Percentiles rank a stretch among this genome's conserved stretches.
Conservation (phyloP, 2,888 invertebrate species). For the Morinoia aosen region DNA sequence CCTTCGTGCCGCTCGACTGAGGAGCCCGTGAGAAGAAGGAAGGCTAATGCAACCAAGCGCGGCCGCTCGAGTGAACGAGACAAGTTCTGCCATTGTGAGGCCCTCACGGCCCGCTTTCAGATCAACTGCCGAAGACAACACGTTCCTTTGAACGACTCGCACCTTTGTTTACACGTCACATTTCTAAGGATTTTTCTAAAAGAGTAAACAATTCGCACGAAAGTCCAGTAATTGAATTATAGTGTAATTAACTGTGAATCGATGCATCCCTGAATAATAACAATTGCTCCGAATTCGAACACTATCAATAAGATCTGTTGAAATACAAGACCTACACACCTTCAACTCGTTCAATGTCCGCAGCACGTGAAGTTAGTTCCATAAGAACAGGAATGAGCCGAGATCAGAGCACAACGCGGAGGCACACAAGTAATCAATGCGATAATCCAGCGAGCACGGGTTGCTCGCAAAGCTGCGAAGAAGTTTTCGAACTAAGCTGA, state of each 20-base stretch:
- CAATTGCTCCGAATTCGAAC: too few species aligned
- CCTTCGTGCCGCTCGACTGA: background rate
- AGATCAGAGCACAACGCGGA: background rate
- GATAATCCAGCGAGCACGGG: conserved; percentile 12
- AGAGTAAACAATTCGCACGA: background rate
- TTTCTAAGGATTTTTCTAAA: background rate
- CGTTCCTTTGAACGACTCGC: background rate
- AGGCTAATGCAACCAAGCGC: conserved; percentile 39
- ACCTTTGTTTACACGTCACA: background rate
- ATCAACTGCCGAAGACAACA: conserved; percentile 12
- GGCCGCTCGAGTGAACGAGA: background rate
- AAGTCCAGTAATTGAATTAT: background rate
- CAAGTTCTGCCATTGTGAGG: conserved; percentile 25
- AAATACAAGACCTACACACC: background rate
- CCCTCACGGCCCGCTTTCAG: background rate
- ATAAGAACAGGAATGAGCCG: background rate
- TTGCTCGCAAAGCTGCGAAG: background rate
- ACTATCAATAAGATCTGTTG: background rate
- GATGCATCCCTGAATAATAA: too few species aligned
- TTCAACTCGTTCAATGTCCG: background rate
- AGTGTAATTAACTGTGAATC: background rate
- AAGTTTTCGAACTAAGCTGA: conserved; percentile 13
- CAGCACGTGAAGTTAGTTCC: background rate
- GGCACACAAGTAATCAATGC: background rate
- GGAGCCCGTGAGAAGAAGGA: background rate